Base-by-base conservation (phyloP, 1,140 invertebrate genomes). In the Penaeus vannamei region DNA sequence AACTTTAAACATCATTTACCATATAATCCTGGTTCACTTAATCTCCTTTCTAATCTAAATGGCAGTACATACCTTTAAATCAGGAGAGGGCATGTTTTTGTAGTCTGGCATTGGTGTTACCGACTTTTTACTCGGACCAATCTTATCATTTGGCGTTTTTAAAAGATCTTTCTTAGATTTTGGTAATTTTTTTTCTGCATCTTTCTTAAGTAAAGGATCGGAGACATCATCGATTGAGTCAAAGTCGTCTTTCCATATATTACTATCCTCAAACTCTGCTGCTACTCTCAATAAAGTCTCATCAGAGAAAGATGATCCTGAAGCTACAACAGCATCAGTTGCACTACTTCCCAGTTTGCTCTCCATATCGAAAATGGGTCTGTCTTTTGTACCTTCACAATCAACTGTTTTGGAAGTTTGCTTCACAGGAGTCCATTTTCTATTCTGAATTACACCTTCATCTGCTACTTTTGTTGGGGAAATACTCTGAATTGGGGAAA, bases 71-170 rank as follows among this genome's bases (percentile, higher is more conserved):
- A 94, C 94, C 86, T 93, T 92, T 69, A 94, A 91, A 84, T 93
- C 91, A 10, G 93, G 93, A 66, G 93, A 93, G 10, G 91, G 90
- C 92, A 94, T 93, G 17, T 64, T 72, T 84, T 92, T 92, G 85
- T 93, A 94, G 92, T 94, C 91, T 23, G 92, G 90, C 72, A 92
- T 91, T 42, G 93, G 93, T 59, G 93, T 93, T 32, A 93, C 69
- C 81, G 19, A 23, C 17, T 84, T 79, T 20, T 23, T 66, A 32
- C 32, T 32, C 46, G 2, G 8, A 26, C 19, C n/a, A 19, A 23
- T 20, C 23, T 84, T 89, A 23, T 32, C 19, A 23, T 64, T 32
- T 59, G 86, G 87, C 59, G 87, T 89, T 46, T 61, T 79, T 22
- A 79, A 61, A 53, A 46, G 53, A 14, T 62, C 2, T 61, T 69